A percentile compares a stretch with the other conserved stretches of the same genome.
Conservation (phyloP, 2,113 vertebrate species). For the Lanius collurio region DNA sequence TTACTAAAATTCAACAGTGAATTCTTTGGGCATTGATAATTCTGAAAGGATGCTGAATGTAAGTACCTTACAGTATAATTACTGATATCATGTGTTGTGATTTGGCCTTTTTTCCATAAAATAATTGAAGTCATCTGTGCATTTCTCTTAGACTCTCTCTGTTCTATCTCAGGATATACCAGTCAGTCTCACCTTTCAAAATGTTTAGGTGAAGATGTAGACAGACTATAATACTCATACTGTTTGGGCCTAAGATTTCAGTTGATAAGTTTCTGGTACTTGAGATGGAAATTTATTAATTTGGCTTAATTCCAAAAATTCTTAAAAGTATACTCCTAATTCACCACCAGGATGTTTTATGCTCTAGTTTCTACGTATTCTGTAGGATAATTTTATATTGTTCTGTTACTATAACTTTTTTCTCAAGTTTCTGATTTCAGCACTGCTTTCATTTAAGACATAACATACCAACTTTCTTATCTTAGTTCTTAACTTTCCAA, state of each 20-base stretch:
- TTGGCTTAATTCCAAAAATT: not conserved
- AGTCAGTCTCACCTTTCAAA: not conserved
- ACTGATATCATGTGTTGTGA: not conserved
- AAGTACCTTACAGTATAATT: not conserved
- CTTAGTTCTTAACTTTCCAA: not conserved
- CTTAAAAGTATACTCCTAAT: not conserved
- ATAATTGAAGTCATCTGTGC: not conserved
- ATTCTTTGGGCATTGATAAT: accelerated
- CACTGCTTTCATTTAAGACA: not conserved
- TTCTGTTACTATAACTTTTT: not conserved
- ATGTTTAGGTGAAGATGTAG: not conserved
- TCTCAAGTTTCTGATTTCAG: not conserved
- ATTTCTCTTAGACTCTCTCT: not conserved
- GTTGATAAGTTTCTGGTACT: not conserved
- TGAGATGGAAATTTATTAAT: not conserved
- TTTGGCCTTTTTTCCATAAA: not conserved
- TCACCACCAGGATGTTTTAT: not conserved
- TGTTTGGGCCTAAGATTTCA: not conserved
- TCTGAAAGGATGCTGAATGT: not conserved
- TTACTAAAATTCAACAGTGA: not conserved
- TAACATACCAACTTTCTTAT: not conserved
- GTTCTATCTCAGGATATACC: not conserved
- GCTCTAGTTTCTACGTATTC: not conserved
- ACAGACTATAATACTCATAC: not conserved
- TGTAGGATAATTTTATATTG: not conserved